These are phyloP conservation scores for Myotis findleyi DNA, from an alignment of 2,797 vertebrate species.

Conservation along the genomic window DNA sequence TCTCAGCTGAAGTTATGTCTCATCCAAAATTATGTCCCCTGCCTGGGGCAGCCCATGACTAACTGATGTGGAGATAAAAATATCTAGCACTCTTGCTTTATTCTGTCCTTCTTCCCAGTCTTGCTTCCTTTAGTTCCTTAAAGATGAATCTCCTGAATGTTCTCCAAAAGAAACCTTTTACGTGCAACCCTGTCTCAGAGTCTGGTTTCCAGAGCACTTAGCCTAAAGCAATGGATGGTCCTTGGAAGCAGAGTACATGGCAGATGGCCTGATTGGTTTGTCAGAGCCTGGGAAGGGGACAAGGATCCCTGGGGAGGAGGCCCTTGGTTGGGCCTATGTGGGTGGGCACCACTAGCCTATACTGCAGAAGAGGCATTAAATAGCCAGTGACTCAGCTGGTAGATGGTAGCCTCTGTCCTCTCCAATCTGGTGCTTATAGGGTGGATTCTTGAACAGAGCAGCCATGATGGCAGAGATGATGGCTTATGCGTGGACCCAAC, in stretches of 20 bases:
- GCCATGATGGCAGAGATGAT: neutral
- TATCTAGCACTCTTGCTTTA: neutral
- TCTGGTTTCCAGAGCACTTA: neutral
- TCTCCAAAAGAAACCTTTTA: neutral
- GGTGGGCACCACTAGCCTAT: neutral
- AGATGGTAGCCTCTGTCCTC: neutral
- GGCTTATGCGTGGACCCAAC: too few relatives aligned
- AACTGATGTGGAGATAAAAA: neutral
- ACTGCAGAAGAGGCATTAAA: neutral
- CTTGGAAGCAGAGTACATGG: neutral
- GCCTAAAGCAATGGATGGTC: neutral
- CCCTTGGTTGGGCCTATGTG: too few relatives aligned
- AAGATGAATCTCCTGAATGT: neutral
- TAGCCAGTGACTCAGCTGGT: neutral
- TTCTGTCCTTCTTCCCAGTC: neutral
- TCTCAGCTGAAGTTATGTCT: neutral
- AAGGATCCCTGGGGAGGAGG: neutral
- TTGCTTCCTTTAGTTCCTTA: neutral
- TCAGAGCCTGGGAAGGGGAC: neutral
- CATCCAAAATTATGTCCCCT: neutral
- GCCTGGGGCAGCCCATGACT: neutral
- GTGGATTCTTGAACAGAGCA: neutral
- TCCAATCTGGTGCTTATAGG: neutral
- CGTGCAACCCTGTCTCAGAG: neutral
- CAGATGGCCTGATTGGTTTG: neutral